Evolutionary conservation across 2,113 vertebrate species (phyloP).

Genomic region (Callospermophilus lateralis): DNA sequence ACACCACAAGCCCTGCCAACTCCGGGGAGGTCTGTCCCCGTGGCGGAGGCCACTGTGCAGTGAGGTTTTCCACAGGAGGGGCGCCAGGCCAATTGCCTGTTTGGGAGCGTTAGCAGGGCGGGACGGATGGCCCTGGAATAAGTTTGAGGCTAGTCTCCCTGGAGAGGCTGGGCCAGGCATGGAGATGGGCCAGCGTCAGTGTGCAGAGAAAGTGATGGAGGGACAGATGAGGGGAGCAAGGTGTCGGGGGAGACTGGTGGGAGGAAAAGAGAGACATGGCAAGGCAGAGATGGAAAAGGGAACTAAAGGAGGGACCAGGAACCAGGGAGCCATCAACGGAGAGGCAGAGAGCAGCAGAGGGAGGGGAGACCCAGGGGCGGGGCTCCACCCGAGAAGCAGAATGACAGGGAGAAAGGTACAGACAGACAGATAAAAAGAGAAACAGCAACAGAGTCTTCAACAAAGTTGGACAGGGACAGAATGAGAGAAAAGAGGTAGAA

Average conservation of each 20-base stretch:
- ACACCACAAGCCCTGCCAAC: not conserved
- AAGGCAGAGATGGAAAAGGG: not conserved
- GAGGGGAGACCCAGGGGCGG: not conserved
- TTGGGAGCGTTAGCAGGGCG: not conserved
- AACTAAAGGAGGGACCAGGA: not conserved
- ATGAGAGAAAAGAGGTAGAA: not conserved
- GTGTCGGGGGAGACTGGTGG: not conserved
- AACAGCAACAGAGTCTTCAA: not conserved
- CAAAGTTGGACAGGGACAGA: not conserved
- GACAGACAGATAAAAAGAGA: not conserved
- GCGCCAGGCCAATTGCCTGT: not conserved
- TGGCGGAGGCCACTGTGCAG: not conserved
- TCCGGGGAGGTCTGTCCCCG: constrained; percentile 35
- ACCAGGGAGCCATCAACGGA: not conserved
- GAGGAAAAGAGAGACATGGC: not conserved
- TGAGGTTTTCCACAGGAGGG: not conserved
- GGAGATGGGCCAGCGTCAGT: not conserved
- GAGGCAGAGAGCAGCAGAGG: not conserved
- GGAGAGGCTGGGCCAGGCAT: not conserved
- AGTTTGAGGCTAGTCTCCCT: not conserved
- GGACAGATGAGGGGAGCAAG: not conserved
- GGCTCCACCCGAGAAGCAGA: not conserved
- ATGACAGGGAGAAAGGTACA: not conserved
- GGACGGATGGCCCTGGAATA: not conserved
- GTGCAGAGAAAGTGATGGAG: not conserved